A percentile compares a stretch with the other conserved stretches of the same genome.
Conservation (phyloP, 2,888 invertebrate genomes). For the Parelbella ahira region DNA sequence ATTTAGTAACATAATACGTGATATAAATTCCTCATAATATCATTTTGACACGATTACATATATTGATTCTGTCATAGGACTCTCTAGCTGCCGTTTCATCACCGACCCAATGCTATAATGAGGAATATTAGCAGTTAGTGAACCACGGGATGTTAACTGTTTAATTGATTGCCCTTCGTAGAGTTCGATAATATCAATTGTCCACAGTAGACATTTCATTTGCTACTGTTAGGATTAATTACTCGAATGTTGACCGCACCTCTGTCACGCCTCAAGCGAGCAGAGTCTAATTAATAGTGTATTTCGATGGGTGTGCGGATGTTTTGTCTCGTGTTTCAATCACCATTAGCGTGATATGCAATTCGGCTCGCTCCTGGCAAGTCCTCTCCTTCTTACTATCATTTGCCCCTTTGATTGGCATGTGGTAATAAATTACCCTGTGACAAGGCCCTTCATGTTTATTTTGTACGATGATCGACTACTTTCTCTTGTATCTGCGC, state of each 20-base stretch:
- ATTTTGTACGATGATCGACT: conserved; percentile 48
- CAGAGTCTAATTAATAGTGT: conserved; percentile 71
- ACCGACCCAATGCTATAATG: too few species aligned
- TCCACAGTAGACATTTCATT: conserved; percentile 52
- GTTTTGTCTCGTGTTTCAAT: conserved; percentile 56
- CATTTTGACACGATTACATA: too few species aligned
- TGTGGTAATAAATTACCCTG: conserved; percentile 44
- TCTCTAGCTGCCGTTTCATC: too few species aligned
- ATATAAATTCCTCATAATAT: too few species aligned
- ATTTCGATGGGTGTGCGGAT: conserved; percentile 59
- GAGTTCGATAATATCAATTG: conserved; percentile 62
- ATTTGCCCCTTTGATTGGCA: conserved; percentile 48
- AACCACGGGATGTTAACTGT: conserved; percentile 62
- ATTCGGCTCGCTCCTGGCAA: conserved; percentile 31
- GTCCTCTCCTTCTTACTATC: conserved; percentile 42
- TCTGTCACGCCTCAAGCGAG: conserved; percentile 59
- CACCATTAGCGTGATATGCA: conserved; percentile 61
- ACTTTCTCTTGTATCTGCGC: too few species aligned
- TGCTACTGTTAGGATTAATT: conserved; percentile 71
- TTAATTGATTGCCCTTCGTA: conserved; percentile 60
- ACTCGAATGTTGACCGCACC: conserved; percentile 73
- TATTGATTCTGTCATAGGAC: too few species aligned
- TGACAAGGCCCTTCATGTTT: conserved; percentile 45
- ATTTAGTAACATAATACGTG: too few species aligned
- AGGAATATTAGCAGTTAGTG: too few species aligned